Percentiles rank a stretch among this genome's conserved stretches.
These are phyloP conservation scores for Thalassoma bifasciatum DNA, from an alignment of 2,113 vertebrate genomes.

Conservation along the genomic window DNA sequence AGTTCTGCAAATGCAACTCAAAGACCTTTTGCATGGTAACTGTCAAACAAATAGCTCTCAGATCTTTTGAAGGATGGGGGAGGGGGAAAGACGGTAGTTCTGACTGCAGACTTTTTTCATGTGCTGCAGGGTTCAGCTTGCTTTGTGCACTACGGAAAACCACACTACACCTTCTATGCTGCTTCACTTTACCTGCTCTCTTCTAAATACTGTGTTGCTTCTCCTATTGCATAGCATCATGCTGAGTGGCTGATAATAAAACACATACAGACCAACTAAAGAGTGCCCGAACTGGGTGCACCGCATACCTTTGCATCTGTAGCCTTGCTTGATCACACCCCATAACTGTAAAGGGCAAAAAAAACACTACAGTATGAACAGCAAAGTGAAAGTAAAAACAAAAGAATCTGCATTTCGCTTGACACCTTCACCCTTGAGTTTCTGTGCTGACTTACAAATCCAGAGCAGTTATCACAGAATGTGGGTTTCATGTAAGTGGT, in stretches of 20 bases:
- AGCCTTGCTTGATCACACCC: conserved; percentile 98
- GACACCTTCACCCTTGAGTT: not conserved
- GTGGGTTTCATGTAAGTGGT: conserved; percentile 96
- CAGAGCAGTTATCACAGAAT: conserved; percentile 97
- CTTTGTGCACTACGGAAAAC: conserved; percentile 68
- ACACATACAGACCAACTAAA: not conserved
- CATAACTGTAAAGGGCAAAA: conserved; percentile 86
- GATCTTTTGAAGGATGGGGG: conserved; percentile 50
- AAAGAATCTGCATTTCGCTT: too few species aligned
- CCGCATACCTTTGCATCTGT: conserved; percentile 92
- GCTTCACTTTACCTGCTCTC: conserved; percentile 51
- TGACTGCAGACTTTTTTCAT: conserved; percentile 53
- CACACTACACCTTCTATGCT: conserved; percentile 49
- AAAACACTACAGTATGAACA: not conserved
- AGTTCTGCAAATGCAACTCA: conserved; percentile 61
- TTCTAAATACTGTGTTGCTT: conserved; percentile 21
- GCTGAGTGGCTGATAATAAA: conserved; percentile 16
- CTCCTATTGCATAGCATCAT: not conserved
- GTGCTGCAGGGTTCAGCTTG: conserved; percentile 58
- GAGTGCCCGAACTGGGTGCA: not conserved
- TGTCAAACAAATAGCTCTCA: conserved; percentile 62
- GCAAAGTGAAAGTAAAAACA: not conserved
- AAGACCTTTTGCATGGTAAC: conserved; percentile 45
- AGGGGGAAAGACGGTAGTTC: conserved; percentile 65
- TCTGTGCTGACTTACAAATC: conserved; percentile 88